These are phyloP conservation scores for Neoarius graeffei DNA, from an alignment of 2,113 vertebrate genomes.

Conservation along the genomic window DNA sequence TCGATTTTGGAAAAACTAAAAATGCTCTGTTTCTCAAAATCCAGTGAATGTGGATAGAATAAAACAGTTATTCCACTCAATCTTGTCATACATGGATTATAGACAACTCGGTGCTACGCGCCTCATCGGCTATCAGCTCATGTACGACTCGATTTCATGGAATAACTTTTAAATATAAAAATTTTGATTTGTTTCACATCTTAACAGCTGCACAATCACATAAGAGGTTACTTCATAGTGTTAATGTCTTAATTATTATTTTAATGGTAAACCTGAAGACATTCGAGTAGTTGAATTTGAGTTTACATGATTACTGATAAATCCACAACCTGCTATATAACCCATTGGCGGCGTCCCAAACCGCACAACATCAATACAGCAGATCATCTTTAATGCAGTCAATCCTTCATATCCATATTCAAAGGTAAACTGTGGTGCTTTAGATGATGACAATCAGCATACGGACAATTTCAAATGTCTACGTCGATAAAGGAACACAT, in stretches of 20 bases:
- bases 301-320: neutral
- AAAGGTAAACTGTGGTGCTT: neutral
- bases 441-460: neutral
- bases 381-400: neutral
- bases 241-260: neutral
- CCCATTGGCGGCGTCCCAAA: neutral
- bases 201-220: neutral
- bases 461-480: neutral
- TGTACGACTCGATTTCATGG: too few species aligned
- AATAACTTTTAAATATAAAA: neutral
- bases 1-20: too few species aligned
- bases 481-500: neutral
- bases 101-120: too few species aligned
- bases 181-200: neutral
- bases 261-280: neutral
- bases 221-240: neutral
- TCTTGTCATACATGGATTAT: too few species aligned
- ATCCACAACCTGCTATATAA: neutral
- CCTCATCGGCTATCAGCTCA: too few species aligned
- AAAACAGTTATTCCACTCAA: too few species aligned
- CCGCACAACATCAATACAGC: neutral
- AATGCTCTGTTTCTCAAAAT: too few species aligned
- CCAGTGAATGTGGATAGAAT: too few species aligned
- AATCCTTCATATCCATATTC: slow-evolving; percentile 13
- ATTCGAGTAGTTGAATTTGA: neutral